These are phyloP conservation scores for Grammomys surdaster DNA, from an alignment of 2,113 vertebrate species.

Conservation along the genomic window DNA sequence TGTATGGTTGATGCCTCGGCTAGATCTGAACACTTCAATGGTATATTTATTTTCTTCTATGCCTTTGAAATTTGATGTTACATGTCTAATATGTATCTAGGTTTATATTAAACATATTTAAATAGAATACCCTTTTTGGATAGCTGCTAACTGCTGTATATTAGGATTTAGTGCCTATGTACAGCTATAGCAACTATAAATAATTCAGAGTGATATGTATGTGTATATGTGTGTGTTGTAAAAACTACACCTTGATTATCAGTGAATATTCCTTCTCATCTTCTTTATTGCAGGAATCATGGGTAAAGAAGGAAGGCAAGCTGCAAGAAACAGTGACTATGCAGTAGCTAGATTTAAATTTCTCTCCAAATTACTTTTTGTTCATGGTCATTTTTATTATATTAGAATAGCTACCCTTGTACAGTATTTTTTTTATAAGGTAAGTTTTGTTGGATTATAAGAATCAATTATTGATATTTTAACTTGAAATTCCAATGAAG, in stretches of 20 bases:
- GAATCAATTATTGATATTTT: slow-evolving; percentile 29
- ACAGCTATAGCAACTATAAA: not conserved
- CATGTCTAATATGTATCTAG: not conserved
- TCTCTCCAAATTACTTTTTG: slow-evolving; percentile 97
- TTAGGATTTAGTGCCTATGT: slow-evolving; percentile 12
- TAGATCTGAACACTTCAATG: not conserved
- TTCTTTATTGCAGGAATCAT: slow-evolving; percentile 93
- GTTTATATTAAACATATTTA: slow-evolving; percentile 51
- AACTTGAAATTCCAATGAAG: slow-evolving; percentile 35
- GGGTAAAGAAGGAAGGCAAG: slow-evolving; percentile 99
- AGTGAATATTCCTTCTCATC: slow-evolving; percentile 67
- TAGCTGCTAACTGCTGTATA: not conserved
- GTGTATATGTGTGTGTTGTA: not conserved
- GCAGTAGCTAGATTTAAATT: slow-evolving; percentile 99
- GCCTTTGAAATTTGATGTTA: slow-evolving; percentile 51
- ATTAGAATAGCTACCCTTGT: slow-evolving; percentile 99
- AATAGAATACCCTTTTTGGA: slow-evolving; percentile 36
- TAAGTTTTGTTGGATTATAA: slow-evolving; percentile 81
- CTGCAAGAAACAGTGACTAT: slow-evolving; percentile 99
- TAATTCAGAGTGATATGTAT: not conserved
- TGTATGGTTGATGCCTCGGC: not conserved
- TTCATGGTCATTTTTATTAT: slow-evolving; percentile 99
- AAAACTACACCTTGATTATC: slow-evolving; percentile 29
- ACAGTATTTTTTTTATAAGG: slow-evolving; percentile 99
- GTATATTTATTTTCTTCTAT: slow-evolving; percentile 48